Evolutionary conservation across 2,113 vertebrate species (phyloP).

Genomic region (Cololabis saira): DNA sequence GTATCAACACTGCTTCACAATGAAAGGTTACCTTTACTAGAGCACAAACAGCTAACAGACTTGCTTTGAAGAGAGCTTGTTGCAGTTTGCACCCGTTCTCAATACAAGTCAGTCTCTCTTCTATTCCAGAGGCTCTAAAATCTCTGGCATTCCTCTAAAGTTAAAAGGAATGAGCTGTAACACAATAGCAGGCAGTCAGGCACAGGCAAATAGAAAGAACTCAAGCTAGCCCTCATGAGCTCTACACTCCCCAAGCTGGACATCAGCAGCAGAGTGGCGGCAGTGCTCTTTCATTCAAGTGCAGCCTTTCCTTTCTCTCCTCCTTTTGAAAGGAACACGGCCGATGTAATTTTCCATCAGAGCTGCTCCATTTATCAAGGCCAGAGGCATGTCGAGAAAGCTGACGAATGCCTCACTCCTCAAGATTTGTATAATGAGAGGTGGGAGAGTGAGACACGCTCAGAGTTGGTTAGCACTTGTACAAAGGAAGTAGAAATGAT

Average conservation of each 20-base stretch:
- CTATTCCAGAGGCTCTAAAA: conserved; percentile 53
- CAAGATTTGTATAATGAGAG: conserved; percentile 75
- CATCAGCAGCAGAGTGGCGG: conserved; percentile 55
- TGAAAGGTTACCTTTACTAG: neutral
- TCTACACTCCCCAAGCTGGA: conserved; percentile 46
- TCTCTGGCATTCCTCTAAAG: conserved; percentile 58
- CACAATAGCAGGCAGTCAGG: conserved; percentile 67
- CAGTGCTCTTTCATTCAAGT: conserved; percentile 63
- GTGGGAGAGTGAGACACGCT: conserved; percentile 64
- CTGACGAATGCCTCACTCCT: conserved; percentile 69
- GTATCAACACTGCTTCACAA: no score
- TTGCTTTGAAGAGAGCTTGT: conserved; percentile 22
- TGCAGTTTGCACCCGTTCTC: conserved; percentile 41
- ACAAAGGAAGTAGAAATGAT: conserved; percentile 61
- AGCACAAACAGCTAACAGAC: conserved; percentile 3
- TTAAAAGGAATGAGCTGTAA: conserved; percentile 66
- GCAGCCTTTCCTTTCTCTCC: conserved; percentile 32
- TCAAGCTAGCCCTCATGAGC: conserved; percentile 57
- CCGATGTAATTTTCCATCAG: conserved; percentile 77
- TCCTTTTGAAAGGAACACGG: conserved; percentile 59
- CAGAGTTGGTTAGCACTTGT: conserved; percentile 64
- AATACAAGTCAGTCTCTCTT: conserved; percentile 52
- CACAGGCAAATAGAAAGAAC: conserved; percentile 47
- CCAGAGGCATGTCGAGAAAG: conserved; percentile 62
- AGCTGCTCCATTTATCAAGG: conserved; percentile 77